Base-by-base conservation (phyloP, 2,888 invertebrate species). In the Dasypolia templi region DNA sequence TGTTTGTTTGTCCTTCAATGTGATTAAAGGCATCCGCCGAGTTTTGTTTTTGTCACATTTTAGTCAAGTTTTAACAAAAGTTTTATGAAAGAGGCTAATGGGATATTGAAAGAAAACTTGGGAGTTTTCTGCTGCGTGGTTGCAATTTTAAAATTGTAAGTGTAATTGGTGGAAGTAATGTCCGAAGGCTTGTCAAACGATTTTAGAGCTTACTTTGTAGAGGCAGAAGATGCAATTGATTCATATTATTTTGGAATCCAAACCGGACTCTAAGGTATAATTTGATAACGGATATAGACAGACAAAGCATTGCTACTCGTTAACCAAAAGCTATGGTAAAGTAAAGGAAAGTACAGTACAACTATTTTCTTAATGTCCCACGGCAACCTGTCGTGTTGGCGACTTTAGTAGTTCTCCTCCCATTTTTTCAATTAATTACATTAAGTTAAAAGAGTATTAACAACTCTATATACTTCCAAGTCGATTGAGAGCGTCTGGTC, bases 1-100 rank as follows among this genome's bases (percentile, higher is more conserved):
- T 82, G 84, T 86, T 79, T 84, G 85, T 85, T 81, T 85, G 82
- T 70, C 73, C 79, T 77, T 75, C 74, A 71, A 86, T 79, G 78
- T 82, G 84, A 86, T 86, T 82, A 81, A 85, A 82, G 78, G 79
- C 79, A 72, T 70, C 58, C 46, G 19, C 39, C 2, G 56, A 79
- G 66, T 79, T 79, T 83, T 64, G 71, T 82, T 72, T 80, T 79
- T 75, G 72, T 81, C 72, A 64, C 65, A 72, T 81, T 83, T 80
- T 80, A 80, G 56, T 62, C 6, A 73, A 81, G 76, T 72, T 80
- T 68, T 44, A 9, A 68, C 32, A 64, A 71, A 71, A 79, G 63
- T 79, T 79, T 72, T 74, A 69, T 68, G 58, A 74, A 81, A 81
- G 35, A 59, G 69, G 67, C 70, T 81, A 81, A 81, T 77, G 77